These are phyloP conservation scores for Tiphia femorata DNA, from an alignment of 2,888 invertebrate species.

Conservation along the genomic window DNA sequence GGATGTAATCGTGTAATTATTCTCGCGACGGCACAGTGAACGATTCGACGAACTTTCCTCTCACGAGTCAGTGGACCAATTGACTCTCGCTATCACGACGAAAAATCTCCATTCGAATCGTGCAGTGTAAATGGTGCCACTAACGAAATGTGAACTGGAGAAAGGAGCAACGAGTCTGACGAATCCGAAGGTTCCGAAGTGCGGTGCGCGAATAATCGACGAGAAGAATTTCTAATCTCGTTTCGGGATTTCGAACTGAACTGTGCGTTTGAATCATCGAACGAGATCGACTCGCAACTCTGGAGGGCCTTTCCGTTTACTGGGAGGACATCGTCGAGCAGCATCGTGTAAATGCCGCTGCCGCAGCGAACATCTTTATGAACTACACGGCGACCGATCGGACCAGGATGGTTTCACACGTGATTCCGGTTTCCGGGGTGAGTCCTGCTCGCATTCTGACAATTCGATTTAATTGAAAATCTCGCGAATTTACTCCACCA, in stretches of 20 bases:
- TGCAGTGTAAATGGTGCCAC: too few species aligned
- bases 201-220: background rate
- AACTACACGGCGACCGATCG: conserved; percentile 52
- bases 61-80: too few species aligned
- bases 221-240: too few species aligned
- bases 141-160: too few species aligned
- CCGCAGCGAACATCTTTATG: conserved; percentile 53
- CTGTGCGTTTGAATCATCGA: background rate
- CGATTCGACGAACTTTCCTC: too few species aligned
- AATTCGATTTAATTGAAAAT: background rate
- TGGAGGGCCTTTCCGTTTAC: conserved; percentile 48
- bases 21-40: too few species aligned
- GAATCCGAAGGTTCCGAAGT: too few species aligned
- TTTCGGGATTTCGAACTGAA: background rate
- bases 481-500: background rate
- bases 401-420: conserved; percentile 59
- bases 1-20: too few species aligned
- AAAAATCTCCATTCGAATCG: too few species aligned
- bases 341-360: conserved; percentile 53
- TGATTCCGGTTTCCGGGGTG: conserved; percentile 58
- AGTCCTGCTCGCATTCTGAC: conserved; percentile 33
- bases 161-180: too few species aligned
- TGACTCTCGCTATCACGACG: too few species aligned
- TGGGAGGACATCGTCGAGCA: conserved; percentile 47
- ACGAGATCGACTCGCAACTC: conserved; percentile 37